Evolutionary conservation across 2,113 vertebrate species (phyloP).

Genomic region (Pseudopipra pipra): DNA sequence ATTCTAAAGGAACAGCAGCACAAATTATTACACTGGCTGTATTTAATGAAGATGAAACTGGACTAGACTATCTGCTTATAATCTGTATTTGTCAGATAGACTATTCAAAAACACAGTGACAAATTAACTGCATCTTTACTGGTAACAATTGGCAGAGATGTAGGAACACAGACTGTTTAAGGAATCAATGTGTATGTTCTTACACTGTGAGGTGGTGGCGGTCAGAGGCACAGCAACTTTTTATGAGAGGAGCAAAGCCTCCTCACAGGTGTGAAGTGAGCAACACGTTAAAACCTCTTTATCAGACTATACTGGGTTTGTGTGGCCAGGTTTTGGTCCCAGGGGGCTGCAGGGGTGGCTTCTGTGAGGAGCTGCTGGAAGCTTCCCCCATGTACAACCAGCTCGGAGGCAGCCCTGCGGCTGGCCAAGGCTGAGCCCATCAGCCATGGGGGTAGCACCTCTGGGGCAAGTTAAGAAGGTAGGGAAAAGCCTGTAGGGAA

Average conservation of each 20-base stretch:
- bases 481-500: background rate
- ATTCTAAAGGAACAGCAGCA: background rate
- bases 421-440: background rate
- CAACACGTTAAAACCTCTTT: background rate
- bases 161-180: background rate
- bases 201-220: fast-evolving
- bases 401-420: too few species aligned
- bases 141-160: background rate
- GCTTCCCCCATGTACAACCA: fast-evolving
- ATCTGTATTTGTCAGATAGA: background rate
- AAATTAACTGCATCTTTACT: background rate
- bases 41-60: background rate
- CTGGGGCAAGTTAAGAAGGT: too few species aligned
- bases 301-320: background rate
- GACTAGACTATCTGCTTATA: background rate
- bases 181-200: background rate
- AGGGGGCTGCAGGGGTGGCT: background rate
- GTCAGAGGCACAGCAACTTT: background rate
- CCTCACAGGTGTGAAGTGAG: background rate
- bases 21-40: background rate
- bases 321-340: background rate
- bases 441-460: background rate
- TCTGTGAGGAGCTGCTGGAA: background rate
- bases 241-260: background rate
- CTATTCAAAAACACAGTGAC: background rate